phyloP scores from a whole-genome alignment of 2,888 invertebrate species.

The Drosophila atripex region DNA sequence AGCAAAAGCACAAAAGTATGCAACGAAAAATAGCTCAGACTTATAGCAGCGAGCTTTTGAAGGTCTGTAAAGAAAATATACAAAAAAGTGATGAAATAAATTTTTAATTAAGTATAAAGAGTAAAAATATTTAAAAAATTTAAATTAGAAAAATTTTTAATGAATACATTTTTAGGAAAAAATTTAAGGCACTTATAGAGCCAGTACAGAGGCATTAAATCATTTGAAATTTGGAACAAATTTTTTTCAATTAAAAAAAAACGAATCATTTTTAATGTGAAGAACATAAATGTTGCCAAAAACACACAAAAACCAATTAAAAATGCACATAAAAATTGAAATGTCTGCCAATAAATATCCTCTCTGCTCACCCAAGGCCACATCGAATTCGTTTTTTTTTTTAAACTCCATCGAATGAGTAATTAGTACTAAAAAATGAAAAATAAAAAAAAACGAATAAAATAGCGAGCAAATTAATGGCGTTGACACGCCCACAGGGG shows the following conservation, averaged over 20 bases:
- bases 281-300: neutral
- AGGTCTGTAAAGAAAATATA: neutral
- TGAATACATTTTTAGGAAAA: too few species aligned
- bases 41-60: conserved; percentile 54
- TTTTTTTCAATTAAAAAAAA: neutral
- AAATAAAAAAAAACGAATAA: conserved; percentile 33
- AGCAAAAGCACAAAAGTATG: conserved; percentile 65
- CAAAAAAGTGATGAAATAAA: neutral
- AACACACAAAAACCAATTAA: neutral
- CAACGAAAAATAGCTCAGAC: conserved; percentile 33
- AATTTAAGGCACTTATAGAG: too few species aligned
- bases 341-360: neutral
- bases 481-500: conserved; percentile 48
- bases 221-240: too few species aligned
- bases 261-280: neutral
- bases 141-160: neutral
- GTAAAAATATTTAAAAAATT: neutral
- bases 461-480: conserved; percentile 52
- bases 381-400: conserved; percentile 22
- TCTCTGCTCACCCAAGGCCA: conserved; percentile 28
- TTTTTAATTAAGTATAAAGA: neutral
- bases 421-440: conserved; percentile 43
- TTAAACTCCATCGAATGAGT: conserved; percentile 30
- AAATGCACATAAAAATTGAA: conserved; percentile 1
- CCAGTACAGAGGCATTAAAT: neutral